A percentile compares a stretch with the other conserved stretches of the same genome.
phyloP scores from a whole-genome alignment of 2,797 vertebrate genomes.

The Mycteria americana region DNA sequence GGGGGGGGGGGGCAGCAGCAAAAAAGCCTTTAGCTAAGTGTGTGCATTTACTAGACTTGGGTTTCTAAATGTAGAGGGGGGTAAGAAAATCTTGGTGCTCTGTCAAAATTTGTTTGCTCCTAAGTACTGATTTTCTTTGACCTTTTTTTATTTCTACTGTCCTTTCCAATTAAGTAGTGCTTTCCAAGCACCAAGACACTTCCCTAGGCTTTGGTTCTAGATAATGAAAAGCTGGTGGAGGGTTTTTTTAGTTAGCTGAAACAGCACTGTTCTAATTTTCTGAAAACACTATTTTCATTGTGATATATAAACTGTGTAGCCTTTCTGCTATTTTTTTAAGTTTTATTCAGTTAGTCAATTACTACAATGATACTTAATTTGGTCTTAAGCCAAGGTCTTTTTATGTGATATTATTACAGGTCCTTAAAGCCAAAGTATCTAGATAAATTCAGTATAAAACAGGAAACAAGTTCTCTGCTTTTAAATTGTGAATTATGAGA shows the following conservation, averaged over 20 bases:
- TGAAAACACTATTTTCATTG: not conserved
- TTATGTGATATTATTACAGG: not conserved
- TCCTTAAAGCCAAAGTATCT: not conserved
- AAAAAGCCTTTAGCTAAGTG: not conserved
- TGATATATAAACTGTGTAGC: not conserved
- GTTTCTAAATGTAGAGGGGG: not conserved
- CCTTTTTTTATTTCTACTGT: not conserved
- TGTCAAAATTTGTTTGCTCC: not conserved
- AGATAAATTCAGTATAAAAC: not conserved
- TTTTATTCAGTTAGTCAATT: not conserved
- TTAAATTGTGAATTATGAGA: not conserved
- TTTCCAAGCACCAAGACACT: not conserved
- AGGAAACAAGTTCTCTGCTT: not conserved
- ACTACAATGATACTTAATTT: not conserved
- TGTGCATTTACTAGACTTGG: not conserved
- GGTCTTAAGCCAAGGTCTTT: not conserved
- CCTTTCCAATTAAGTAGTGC: not conserved
- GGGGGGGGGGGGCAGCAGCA: fast-evolving
- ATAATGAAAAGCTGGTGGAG: not conserved
- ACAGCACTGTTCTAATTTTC: not conserved
- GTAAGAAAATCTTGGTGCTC: not conserved
- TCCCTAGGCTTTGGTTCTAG: not conserved
- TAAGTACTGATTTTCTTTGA: not conserved
- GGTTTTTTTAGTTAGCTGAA: not conserved
- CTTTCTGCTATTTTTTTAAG: not conserved